Conservation (phyloP, 2,888 invertebrate genomes). For the Azorinus chamasolen region DNA sequence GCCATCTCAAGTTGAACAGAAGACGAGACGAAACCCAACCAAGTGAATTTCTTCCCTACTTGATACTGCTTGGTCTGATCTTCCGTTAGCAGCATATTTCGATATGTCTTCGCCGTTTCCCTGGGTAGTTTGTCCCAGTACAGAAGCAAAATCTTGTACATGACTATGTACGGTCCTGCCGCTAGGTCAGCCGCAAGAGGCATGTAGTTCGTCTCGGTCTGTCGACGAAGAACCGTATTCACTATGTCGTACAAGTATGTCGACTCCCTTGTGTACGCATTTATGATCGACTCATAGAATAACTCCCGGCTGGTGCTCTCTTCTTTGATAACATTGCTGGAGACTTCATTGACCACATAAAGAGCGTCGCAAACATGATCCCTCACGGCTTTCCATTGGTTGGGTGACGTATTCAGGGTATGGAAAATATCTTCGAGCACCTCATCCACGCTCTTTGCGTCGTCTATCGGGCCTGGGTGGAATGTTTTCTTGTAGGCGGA, state of each 20-base stretch:
- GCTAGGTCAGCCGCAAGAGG: conserved; percentile 60
- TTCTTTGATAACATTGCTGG: conserved; percentile 1
- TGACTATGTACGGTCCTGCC: conserved; percentile 58
- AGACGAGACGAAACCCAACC: conserved; percentile 62
- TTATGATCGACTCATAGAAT: no score
- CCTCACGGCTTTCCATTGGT: conserved; percentile 44
- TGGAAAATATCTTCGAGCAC: conserved; percentile 46
- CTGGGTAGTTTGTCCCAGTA: conserved; percentile 43
- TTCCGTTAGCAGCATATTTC: conserved; percentile 48
- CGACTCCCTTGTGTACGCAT: no score
- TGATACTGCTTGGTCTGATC: conserved; percentile 43
- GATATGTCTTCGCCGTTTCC: conserved; percentile 45
- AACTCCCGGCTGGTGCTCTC: neutral
- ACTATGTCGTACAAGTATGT: neutral
- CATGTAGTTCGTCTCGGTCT: conserved; percentile 37
- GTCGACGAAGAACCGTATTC: conserved; percentile 59
- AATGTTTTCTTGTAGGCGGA: conserved; percentile 64
- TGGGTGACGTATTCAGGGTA: conserved; percentile 36
- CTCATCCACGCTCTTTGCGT: conserved; percentile 18
- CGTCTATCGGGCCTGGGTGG: conserved; percentile 42
- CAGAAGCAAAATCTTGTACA: conserved; percentile 58
- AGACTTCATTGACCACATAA: conserved; percentile 16
- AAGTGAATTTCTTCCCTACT: conserved; percentile 47
- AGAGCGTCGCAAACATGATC: conserved; percentile 55
- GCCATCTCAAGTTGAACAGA: conserved; percentile 41